A percentile compares a stretch with the other conserved stretches of the same genome.
These are phyloP conservation scores for Cosmia pyralina DNA, from an alignment of 2,888 invertebrate species.

Conservation along the genomic window DNA sequence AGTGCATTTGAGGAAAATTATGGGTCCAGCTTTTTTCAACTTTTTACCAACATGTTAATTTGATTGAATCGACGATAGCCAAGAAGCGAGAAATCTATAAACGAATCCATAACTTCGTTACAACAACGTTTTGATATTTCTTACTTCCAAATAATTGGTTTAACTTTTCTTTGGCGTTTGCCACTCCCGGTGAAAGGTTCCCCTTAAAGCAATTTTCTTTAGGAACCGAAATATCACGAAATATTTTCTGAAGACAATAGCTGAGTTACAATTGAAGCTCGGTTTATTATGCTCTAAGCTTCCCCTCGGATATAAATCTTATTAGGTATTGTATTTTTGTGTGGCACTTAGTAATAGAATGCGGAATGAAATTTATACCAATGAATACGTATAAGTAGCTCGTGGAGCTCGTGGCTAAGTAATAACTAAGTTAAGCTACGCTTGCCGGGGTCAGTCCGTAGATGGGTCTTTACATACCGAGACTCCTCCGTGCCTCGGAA, in stretches of 20 bases:
- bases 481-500: too few species aligned
- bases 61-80: constrained; percentile 22
- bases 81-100: constrained; percentile 43
- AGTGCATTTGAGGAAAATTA: not conserved
- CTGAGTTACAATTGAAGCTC: constrained; percentile 34
- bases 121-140: constrained; percentile 62
- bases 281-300: constrained; percentile 42
- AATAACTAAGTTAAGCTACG: too few species aligned
- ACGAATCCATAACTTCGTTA: constrained; percentile 56
- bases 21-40: not conserved
- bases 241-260: constrained; percentile 55
- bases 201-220: constrained; percentile 78
- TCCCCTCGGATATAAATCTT: constrained; percentile 20
- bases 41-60: constrained; percentile 9
- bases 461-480: too few species aligned
- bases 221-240: constrained; percentile 67
- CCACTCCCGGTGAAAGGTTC: constrained; percentile 81
- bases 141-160: constrained; percentile 76
- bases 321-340: constrained; percentile 36
- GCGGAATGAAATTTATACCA: constrained; percentile 1
- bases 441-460: too few species aligned
- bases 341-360: constrained; percentile 17
- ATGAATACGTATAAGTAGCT: not conserved
- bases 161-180: constrained; percentile 75
- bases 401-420: too few species aligned